phyloP scores from a whole-genome alignment of 1,140 invertebrate species.

The Trichoplusia ni region DNA sequence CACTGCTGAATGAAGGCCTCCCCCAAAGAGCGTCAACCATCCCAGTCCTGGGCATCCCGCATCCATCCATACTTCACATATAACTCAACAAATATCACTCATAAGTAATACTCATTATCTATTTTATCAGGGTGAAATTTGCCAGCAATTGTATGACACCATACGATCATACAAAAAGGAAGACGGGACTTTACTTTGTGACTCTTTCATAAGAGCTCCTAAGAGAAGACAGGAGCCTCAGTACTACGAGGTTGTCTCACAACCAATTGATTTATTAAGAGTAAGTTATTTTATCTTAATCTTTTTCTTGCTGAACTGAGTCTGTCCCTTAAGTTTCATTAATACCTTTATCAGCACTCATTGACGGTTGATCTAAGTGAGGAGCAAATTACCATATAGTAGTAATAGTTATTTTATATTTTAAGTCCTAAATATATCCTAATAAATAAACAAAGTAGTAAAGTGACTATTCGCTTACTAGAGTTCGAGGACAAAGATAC shows the following conservation, averaged over 20 bases:
- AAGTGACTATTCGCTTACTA: too few species aligned
- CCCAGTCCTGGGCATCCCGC: too few species aligned
- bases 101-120: neutral
- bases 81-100: too few species aligned
- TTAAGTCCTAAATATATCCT: neutral
- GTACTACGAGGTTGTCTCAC: slow-evolving; percentile 95
- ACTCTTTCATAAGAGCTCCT: slow-evolving; percentile 96
- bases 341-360: too few species aligned
- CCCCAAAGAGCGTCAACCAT: too few species aligned
- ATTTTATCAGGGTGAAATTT: slow-evolving; percentile 87
- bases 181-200: slow-evolving; percentile 94
- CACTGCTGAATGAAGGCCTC: too few species aligned
- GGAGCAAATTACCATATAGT: too few species aligned
- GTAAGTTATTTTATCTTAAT: slow-evolving; percentile 55
- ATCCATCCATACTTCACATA: too few species aligned
- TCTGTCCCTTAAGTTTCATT: too few species aligned
- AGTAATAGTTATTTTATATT: neutral
- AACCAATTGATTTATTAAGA: slow-evolving; percentile 96
- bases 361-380: too few species aligned
- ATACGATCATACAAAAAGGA: slow-evolving; percentile 95
- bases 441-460: too few species aligned
- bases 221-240: slow-evolving; percentile 94
- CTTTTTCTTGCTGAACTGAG: neutral
- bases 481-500: too few species aligned
- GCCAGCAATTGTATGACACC: slow-evolving; percentile 96